Base-by-base conservation (phyloP, 2,888 invertebrate species). In the Stenolophus ochropezus region DNA sequence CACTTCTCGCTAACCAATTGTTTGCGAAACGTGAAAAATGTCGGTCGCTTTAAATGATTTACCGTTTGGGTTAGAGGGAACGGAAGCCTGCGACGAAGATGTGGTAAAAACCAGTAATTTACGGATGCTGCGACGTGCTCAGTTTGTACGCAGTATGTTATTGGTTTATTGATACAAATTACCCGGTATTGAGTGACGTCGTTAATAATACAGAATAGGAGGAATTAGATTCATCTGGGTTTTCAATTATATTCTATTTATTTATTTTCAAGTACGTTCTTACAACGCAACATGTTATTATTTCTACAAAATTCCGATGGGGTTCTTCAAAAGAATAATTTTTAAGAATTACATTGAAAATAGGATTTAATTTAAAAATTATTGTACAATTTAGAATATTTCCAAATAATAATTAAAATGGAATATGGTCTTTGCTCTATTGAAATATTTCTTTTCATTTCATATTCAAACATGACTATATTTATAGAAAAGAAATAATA, bases 11-110 rank as follows among this genome's bases (percentile, higher is more conserved):
- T 76, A 56, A 76, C 51, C 78, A 78, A 78, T 78, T 78, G 69
- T 78, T 78, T 65, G 65, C 75, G 75, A 27, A 75, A 75, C 69
- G 47, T 78, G 78, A 78, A 78, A 78, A 78, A 78, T 78, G 69
- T 78, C 49, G 42, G 27, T 61, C 77, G 77, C 61, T 77, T 77
- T 61, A 58, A 61, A 77, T 77, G 77, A 77, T 77, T 77, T 77
- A 77, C 61, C 33, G 56, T 18, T 76, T 33, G 20, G 76, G 20
- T 61, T 69, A n/a, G 20, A 33, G 65, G 49, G 49, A 47, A 47
- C 73, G 42, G 42, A 69, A 18, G 21, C 16, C 21, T 23, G 42
- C 61, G 47, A 61, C 75, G 75, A 75, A 53, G 47, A 49, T 49
- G 49, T 16, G 76, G 27, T 58, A 76, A 76, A 61, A 20, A 79